Conservation (phyloP, 2,113 vertebrate genomes). For the Rhea pennata region DNA sequence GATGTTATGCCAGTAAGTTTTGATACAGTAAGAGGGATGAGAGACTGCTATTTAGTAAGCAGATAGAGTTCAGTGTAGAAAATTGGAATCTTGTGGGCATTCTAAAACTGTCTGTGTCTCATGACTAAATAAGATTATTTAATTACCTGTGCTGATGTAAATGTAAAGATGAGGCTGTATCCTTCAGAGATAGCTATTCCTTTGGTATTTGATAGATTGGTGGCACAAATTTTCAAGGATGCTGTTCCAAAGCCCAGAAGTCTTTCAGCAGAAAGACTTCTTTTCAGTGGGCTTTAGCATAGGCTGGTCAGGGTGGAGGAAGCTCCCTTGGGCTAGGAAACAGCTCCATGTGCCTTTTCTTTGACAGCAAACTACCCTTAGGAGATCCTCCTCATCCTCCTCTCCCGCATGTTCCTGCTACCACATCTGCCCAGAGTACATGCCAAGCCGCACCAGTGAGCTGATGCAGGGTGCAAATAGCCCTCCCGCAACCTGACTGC, state of each 20-base stretch:
- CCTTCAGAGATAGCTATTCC: neutral
- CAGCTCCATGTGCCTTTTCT: neutral
- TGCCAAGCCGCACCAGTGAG: neutral
- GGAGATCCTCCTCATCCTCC: neutral
- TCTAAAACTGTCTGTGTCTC: neutral
- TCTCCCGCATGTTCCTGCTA: neutral
- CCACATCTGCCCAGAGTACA: neutral
- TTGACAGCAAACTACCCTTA: neutral
- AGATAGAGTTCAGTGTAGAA: neutral
- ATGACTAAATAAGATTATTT: neutral
- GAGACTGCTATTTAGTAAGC: neutral
- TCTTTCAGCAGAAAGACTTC: neutral
- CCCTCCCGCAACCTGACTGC: neutral
- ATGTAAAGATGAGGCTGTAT: neutral
- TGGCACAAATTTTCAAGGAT: neutral
- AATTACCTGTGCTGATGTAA: neutral
- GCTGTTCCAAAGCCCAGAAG: neutral
- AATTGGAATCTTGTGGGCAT: neutral
- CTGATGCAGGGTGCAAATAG: neutral
- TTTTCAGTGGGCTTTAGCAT: fast-evolving
- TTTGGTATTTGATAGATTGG: neutral
- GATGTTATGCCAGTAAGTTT: neutral
- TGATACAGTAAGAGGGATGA: neutral
- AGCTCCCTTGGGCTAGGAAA: neutral
- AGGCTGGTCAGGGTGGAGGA: neutral